Evolutionary conservation across 2,888 invertebrate species (phyloP), one percentile per base, ranked within the genome.

Genomic region (Hemaris fuciformis): DNA sequence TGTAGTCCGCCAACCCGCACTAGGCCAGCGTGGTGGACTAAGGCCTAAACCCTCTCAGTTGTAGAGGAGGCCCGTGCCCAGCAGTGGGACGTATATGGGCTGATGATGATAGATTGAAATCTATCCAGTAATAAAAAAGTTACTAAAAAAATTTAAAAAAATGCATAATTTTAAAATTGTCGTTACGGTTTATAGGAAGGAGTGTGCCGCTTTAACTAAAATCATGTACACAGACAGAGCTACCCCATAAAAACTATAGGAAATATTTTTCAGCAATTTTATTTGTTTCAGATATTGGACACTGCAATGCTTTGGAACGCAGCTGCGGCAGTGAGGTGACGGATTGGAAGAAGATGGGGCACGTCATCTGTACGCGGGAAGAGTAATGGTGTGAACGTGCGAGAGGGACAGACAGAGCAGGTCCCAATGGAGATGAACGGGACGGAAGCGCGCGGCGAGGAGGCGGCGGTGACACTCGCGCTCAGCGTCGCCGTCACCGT

Each of bases 401-500:
- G 71, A 82, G 61, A 70, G 70, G 72, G 77, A 85, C 74, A 81
- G 76, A 79, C 48, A 79, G 71, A 83, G 74, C 66, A 64, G 41
- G 68, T 34, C 56, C 68, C 66, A 65, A 84, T 86, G 87, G 89
- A 86, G 83, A 84, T 89, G 91, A 91, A 91, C 87, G 90, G 84
- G 85, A 91, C 91, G 81, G 87, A 87, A 64, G 73, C 81, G 73
- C 84, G 83, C 70, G 83, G 81, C 76, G 87, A 87, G 79, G 91
- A 89, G 85, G 94, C 93, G 83, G 95, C 94, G 91, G 93, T 94
- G 91, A 91, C 94, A 83, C 92, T 95, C 88, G 94, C 93, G 84
- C 93, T 95, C 76, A 94, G 94, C 85, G 93, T 95, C 75, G 93
- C 95, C 77, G 93, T 96, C 81, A 94, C 95, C 87, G 93, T 95